Base-by-base conservation (phyloP, 2,888 invertebrate species). In the Hydrotaea diabolus region DNA sequence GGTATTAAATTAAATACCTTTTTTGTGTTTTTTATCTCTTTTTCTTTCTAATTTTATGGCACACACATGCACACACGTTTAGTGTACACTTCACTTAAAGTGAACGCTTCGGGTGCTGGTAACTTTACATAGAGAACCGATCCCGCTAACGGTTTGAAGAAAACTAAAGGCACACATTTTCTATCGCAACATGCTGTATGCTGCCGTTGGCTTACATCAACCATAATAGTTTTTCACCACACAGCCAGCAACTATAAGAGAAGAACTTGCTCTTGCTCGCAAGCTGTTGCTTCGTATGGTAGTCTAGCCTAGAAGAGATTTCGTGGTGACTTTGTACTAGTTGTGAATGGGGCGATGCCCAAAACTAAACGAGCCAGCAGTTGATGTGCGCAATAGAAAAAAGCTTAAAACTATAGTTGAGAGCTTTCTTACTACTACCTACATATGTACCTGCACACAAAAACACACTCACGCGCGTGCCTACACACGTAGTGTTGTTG, bases 101-200 rank as follows among this genome's bases (percentile, higher is more conserved):
- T 2, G 4, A 21, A 55, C 55, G 21, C 53, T 3, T 15, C n/a
- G n/a, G n/a, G n/a, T n/a, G 49, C 15, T 49, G 2, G 13, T 26
- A 59, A 62, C 62, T 62, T 31, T 62, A 23, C 19, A 0, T 31
- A 19, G 66, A 43, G 17, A 73, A 79, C 77, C 79, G 85, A 85
- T 79, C 84, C 26, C 77, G 21, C 39, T 77, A 77, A 77, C 69
- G 69, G 77, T 82, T 69, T 74, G 77, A 77, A 77, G 73, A 79
- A 85, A 85, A 85, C 85, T 85, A 85, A 85, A 82, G 21, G 59
- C 55, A 77, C 74, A 75, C 74, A 69, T 80, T 80, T 77, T 85
- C 85, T 85, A 76, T 81, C 64, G 55, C 66, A 17, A 15, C 31
- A 31, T 15, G 74, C 72, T 31, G 31, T 43, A 31, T 15, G 74